These are phyloP conservation scores for Lerema accius DNA, from an alignment of 1,140 invertebrate species.

Conservation along the genomic window DNA sequence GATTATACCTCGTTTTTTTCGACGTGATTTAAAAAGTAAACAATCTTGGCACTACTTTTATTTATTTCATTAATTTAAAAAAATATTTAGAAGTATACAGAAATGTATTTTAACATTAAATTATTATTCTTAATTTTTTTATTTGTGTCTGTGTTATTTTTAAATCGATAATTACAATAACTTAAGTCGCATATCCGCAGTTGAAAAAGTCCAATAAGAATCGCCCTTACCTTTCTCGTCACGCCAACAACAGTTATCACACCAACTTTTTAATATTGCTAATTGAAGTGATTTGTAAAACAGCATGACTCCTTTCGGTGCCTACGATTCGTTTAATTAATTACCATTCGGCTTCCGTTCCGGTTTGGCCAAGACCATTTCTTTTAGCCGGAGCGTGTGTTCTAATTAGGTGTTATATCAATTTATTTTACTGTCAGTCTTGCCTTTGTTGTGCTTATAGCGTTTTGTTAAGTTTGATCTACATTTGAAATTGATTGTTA, in stretches of 20 bases:
- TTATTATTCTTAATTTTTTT: too few relatives aligned
- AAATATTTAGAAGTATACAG: too few relatives aligned
- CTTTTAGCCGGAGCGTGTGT: slow-evolving; percentile 53
- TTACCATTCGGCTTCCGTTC: slow-evolving; percentile 80
- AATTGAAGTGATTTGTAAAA: slow-evolving; percentile 83
- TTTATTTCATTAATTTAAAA: too few relatives aligned
- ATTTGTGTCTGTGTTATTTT: too few relatives aligned
- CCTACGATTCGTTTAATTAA: slow-evolving; percentile 81
- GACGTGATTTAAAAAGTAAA: too few relatives aligned
- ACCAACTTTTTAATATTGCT: slow-evolving; percentile 80
- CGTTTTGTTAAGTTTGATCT: neutral
- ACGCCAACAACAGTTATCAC: slow-evolving; percentile 68
- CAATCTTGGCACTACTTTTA: too few relatives aligned
- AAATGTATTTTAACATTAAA: too few relatives aligned
- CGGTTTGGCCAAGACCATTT: slow-evolving; percentile 60
- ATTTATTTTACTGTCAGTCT: slow-evolving; percentile 16
- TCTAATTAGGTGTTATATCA: slow-evolving; percentile 31
- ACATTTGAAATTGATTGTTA: slow-evolving; percentile 13
- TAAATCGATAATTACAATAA: neutral
- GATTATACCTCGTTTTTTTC: too few relatives aligned
- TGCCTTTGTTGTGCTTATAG: slow-evolving; percentile 16
- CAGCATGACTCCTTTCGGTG: slow-evolving; percentile 82
- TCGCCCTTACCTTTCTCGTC: slow-evolving; percentile 42
- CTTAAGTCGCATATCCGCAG: slow-evolving; percentile 2
- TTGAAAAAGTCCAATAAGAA: slow-evolving; percentile 23